These are phyloP conservation scores for Fratercula arctica DNA, from an alignment of 2,797 vertebrate genomes.

Conservation along the genomic window DNA sequence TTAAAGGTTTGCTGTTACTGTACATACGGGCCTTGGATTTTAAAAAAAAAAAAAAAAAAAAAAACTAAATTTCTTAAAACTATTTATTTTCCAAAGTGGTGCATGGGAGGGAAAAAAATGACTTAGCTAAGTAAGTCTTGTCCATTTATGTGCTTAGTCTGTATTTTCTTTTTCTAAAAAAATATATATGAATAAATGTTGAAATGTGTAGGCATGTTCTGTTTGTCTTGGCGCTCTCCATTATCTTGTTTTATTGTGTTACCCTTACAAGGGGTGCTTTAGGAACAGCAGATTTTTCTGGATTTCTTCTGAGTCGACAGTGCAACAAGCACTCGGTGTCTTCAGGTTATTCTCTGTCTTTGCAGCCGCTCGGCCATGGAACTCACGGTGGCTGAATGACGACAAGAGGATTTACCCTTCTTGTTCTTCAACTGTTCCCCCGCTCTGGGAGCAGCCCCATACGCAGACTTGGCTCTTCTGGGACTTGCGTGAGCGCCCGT, in stretches of 20 bases:
- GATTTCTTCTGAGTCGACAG: neutral
- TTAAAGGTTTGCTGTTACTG: constrained; percentile 68
- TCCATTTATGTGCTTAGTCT: constrained; percentile 66
- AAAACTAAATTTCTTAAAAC: neutral
- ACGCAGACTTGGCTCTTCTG: neutral
- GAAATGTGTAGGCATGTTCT: neutral
- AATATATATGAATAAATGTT: constrained; percentile 28
- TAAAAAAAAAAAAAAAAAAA: neutral
- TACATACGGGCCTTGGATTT: constrained; percentile 19
- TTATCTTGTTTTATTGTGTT: constrained; percentile 58
- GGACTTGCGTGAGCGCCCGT: neutral
- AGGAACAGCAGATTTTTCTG: neutral
- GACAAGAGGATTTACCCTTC: neutral
- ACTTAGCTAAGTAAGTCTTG: constrained; percentile 60
- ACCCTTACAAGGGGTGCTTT: neutral
- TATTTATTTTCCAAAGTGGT: constrained; percentile 65
- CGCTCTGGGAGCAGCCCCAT: neutral
- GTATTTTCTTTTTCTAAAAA: constrained; percentile 65
- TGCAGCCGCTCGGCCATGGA: neutral
- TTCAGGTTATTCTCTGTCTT: neutral
- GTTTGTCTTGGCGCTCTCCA: constrained; percentile 40
- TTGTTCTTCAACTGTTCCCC: neutral
- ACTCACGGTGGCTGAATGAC: neutral
- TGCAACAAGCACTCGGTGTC: rapidly evolving
- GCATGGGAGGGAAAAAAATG: constrained; percentile 51